These are phyloP conservation scores for Sicus ferrugineus DNA, from an alignment of 2,888 invertebrate species.

Conservation along the genomic window DNA sequence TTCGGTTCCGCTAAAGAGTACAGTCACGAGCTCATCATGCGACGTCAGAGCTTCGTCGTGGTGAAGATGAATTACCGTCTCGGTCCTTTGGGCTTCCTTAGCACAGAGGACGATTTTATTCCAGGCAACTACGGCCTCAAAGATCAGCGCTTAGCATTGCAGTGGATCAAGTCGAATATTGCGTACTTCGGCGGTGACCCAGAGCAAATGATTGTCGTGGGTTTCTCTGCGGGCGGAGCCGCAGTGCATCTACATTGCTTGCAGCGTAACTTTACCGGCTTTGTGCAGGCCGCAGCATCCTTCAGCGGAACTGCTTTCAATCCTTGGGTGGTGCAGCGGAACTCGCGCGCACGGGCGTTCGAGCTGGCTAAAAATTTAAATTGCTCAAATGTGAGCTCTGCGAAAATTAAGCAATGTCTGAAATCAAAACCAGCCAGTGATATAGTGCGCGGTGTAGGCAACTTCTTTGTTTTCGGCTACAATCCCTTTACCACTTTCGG, in stretches of 20 bases:
- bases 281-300: slow-evolving; percentile 60
- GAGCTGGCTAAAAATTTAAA: slow-evolving; percentile 70
- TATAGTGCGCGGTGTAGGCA: slow-evolving; percentile 67
- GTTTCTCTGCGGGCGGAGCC: slow-evolving; percentile 78
- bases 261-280: slow-evolving; percentile 63
- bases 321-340: slow-evolving; percentile 68
- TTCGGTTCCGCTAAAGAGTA: slow-evolving; percentile 67
- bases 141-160: slow-evolving; percentile 75
- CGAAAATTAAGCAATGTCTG: slow-evolving; percentile 72
- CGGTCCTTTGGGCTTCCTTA: slow-evolving; percentile 79
- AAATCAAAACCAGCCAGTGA: slow-evolving; percentile 69
- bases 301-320: slow-evolving; percentile 75
- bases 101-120: slow-evolving; percentile 74
- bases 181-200: slow-evolving; percentile 77
- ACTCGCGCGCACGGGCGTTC: slow-evolving; percentile 69
- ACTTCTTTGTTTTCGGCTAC: slow-evolving; percentile 67
- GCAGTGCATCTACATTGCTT: slow-evolving; percentile 78
- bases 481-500: slow-evolving; percentile 78
- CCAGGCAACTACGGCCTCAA: slow-evolving; percentile 79
- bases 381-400: slow-evolving; percentile 67
- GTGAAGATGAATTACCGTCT: slow-evolving; percentile 77
- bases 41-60: slow-evolving; percentile 69
- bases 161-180: slow-evolving; percentile 76
- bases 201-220: slow-evolving; percentile 72
- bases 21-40: slow-evolving; percentile 70